phyloP scores from a whole-genome alignment of 2,113 vertebrate genomes.

The Myrmophylax atrothorax region DNA sequence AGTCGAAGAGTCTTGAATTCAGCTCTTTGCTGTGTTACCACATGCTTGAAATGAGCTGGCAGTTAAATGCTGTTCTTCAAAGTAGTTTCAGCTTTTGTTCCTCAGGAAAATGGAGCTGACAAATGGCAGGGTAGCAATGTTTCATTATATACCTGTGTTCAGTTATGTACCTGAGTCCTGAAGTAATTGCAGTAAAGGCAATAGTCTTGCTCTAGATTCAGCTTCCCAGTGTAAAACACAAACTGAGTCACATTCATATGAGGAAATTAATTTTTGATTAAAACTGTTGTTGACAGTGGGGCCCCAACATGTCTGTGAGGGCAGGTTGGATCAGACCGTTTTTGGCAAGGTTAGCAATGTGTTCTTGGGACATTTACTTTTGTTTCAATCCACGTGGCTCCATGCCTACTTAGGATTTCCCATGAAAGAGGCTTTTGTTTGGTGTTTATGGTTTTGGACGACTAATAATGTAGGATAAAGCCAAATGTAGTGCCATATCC shows the following conservation, averaged over 20 bases:
- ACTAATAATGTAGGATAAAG: not conserved
- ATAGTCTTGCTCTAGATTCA: not conserved
- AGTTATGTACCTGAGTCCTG: not conserved
- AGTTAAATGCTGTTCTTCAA: not conserved
- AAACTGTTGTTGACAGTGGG: constrained; percentile 2
- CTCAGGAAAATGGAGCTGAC: not conserved
- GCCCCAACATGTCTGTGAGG: not conserved
- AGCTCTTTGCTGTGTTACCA: not conserved
- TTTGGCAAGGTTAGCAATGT: constrained; percentile 27
- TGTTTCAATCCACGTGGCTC: constrained; percentile 43
- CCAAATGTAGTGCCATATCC: not conserved
- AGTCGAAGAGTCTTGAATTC: not conserved
- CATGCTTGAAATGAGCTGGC: not conserved
- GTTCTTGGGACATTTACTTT: constrained; percentile 42
- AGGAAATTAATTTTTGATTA: constrained; percentile 44
- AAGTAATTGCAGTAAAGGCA: not conserved
- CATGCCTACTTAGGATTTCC: constrained; percentile 41
- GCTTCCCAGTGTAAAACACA: not conserved
- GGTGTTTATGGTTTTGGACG: constrained; percentile 25
- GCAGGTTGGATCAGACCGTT: constrained; percentile 31
- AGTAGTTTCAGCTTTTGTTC: not conserved
- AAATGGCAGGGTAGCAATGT: not conserved
- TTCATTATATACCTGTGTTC: not conserved
- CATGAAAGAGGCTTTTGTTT: constrained; percentile 59
- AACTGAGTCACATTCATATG: not conserved